A percentile compares a stretch with the other conserved stretches of the same genome.
These are phyloP conservation scores for Emydura subglobosa DNA, from an alignment of 2,113 vertebrate species.

Conservation along the genomic window DNA sequence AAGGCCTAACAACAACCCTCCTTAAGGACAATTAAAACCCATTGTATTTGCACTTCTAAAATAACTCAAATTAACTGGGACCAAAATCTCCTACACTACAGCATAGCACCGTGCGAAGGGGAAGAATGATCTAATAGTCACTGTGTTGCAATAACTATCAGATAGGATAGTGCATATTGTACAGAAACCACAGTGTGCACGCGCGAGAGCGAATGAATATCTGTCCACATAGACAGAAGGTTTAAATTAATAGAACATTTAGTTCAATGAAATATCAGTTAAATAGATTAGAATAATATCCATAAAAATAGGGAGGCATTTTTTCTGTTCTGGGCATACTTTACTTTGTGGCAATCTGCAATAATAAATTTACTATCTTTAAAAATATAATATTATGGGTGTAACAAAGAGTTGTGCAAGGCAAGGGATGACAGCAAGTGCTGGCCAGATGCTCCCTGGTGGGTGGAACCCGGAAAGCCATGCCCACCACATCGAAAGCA, in stretches of 20 bases:
- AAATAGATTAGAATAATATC: neutral
- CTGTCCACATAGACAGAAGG: neutral
- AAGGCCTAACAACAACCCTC: conserved; percentile 54
- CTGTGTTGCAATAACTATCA: neutral
- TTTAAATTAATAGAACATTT: conserved; percentile 15
- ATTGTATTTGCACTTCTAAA: conserved; percentile 38
- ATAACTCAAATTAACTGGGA: conserved; percentile 46
- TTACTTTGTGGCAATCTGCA: neutral
- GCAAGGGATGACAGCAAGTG: too few relatives aligned
- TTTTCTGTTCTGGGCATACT: neutral
- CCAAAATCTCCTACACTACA: neutral
- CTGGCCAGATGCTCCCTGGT: too few relatives aligned
- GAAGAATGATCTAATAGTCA: neutral
- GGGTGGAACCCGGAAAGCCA: too few relatives aligned
- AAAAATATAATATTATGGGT: neutral
- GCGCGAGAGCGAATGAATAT: neutral
- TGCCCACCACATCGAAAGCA: too few relatives aligned
- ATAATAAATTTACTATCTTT: neutral
- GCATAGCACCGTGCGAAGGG: neutral
- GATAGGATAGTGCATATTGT: neutral
- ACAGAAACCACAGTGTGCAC: neutral
- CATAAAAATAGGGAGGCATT: neutral
- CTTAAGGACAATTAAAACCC: conserved; percentile 62
- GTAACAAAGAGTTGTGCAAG: too few relatives aligned
- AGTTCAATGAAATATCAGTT: conserved; percentile 31